phyloP scores from a whole-genome alignment of 2,113 vertebrate genomes.

The Epinephelus lanceolatus region DNA sequence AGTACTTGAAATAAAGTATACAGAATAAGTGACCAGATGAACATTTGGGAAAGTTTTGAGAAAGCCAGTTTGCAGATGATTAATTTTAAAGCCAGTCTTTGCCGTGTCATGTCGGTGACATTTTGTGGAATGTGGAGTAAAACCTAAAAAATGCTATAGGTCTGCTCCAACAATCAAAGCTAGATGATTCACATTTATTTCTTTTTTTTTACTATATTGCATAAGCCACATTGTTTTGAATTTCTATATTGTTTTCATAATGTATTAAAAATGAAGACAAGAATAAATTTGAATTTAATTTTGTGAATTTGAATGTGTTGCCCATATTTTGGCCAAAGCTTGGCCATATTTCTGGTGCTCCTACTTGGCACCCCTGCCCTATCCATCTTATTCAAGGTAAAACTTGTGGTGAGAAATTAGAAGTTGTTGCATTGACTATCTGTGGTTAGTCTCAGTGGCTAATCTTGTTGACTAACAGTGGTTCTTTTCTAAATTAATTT shows the following conservation, averaged over 20 bases:
- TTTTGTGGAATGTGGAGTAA: constrained; percentile 23
- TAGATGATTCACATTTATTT: not conserved
- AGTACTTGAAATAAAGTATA: not conserved
- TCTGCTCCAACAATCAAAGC: constrained; percentile 13
- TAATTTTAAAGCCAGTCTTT: not conserved
- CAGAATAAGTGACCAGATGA: not conserved
- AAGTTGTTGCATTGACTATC: too few relatives aligned
- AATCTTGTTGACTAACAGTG: too few relatives aligned
- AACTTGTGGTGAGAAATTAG: too few relatives aligned
- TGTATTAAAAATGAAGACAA: too few relatives aligned
- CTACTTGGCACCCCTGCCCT: constrained; percentile 11
- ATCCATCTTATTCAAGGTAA: too few relatives aligned
- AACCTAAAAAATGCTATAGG: constrained; percentile 6
- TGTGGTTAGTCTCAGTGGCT: too few relatives aligned
- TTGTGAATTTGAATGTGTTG: too few relatives aligned
- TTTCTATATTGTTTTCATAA: too few relatives aligned
- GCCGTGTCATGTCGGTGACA: not conserved
- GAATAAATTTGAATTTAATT: too few relatives aligned
- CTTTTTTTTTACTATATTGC: too few relatives aligned
- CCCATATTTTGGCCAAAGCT: constrained; percentile 24
- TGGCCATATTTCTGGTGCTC: not conserved
- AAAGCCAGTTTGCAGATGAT: not conserved
- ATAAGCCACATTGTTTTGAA: too few relatives aligned
- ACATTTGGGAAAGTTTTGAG: not conserved
- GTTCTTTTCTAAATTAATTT: too few relatives aligned